A percentile compares a stretch with the other conserved stretches of the same genome.
Conservation (phyloP, 1,140 invertebrate genomes). For the Melitaea cinxia region DNA sequence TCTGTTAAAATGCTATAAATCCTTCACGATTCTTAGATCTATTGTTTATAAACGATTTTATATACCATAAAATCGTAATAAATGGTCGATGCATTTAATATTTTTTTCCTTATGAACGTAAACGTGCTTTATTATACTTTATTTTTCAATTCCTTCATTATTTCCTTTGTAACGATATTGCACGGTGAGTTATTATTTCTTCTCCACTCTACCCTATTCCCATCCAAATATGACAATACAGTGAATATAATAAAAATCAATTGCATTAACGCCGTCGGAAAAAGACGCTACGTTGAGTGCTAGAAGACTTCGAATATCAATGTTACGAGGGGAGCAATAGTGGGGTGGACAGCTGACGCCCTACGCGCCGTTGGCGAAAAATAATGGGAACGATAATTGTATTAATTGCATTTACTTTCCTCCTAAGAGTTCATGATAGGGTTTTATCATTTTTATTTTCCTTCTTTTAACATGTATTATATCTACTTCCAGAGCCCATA, state of each 20-base stretch:
- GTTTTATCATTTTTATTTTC: neutral
- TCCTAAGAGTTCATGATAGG: neutral
- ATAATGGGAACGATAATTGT: conserved; percentile 31
- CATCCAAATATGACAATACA: too few species aligned
- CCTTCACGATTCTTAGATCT: neutral
- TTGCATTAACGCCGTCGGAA: neutral
- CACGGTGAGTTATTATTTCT: too few species aligned
- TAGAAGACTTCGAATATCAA: conserved; percentile 19
- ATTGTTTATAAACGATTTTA: neutral
- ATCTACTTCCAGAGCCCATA: too few species aligned
- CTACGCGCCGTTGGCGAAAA: conserved; percentile 29
- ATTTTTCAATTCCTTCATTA: too few species aligned
- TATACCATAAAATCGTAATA: neutral
- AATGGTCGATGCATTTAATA: neutral
- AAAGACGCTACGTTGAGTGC: neutral
- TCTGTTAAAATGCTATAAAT: conserved; percentile 24
- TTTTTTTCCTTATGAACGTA: too few species aligned
- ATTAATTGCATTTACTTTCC: conserved; percentile 24
- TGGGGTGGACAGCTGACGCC: conserved; percentile 28
- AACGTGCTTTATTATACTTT: too few species aligned
- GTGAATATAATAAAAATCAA: neutral
- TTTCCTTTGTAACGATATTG: too few species aligned
- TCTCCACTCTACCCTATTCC: too few species aligned
- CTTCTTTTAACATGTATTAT: neutral
- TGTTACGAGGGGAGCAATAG: conserved; percentile 25